Evolutionary conservation across 2,888 invertebrate species (phyloP).

Genomic region (Epirrhoe alternata): DNA sequence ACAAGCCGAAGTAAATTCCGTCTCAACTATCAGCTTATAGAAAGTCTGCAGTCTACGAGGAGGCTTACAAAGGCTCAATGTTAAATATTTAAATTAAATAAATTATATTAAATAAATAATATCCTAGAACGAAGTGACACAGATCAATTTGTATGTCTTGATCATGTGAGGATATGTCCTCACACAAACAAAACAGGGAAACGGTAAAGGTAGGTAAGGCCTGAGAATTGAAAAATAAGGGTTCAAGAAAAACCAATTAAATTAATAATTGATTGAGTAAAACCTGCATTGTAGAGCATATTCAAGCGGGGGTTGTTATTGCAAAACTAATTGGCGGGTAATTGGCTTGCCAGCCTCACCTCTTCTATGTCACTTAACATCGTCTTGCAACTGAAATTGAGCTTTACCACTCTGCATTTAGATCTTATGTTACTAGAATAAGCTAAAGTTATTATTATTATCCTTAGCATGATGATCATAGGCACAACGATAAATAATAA

Average conservation of each 20-base stretch:
- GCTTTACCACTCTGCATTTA: neutral
- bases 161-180: too few species aligned
- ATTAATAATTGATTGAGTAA: conserved; percentile 32
- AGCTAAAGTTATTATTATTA: neutral
- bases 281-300: conserved; percentile 34
- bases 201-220: neutral
- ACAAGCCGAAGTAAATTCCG: too few species aligned
- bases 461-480: too few species aligned
- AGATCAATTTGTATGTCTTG: too few species aligned
- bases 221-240: neutral
- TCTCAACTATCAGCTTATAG: too few species aligned
- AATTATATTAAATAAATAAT: too few species aligned
- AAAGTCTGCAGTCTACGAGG: too few species aligned
- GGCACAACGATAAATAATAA: too few species aligned
- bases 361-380: conserved; percentile 42
- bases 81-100: too few species aligned
- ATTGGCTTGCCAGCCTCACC: conserved; percentile 70
- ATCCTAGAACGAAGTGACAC: too few species aligned
- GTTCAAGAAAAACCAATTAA: conserved; percentile 26
- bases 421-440: neutral
- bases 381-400: neutral
- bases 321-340: conserved; percentile 82
- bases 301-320: conserved; percentile 62
- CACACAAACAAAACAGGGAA: too few species aligned
- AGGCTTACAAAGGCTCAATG: too few species aligned